These are phyloP conservation scores for Strix uralensis DNA, from an alignment of 2,113 vertebrate species.

Conservation along the genomic window DNA sequence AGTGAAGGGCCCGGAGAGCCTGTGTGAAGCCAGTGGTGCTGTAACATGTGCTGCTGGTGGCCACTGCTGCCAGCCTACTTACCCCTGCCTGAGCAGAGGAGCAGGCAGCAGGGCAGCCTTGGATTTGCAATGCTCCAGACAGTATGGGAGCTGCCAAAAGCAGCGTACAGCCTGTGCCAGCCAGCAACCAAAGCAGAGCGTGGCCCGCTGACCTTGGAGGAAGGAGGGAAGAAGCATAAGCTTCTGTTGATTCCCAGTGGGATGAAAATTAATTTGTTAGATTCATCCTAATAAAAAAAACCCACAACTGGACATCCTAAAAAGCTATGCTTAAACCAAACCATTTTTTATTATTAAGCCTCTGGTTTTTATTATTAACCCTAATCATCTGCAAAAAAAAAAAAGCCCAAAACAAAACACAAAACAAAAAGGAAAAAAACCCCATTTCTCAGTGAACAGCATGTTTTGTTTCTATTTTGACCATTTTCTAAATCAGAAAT, in stretches of 20 bases:
- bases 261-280: background rate
- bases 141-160: background rate
- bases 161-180: background rate
- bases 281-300: background rate
- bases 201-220: background rate
- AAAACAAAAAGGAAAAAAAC: background rate
- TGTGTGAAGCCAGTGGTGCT: rapidly evolving
- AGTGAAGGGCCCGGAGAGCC: background rate
- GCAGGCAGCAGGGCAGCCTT: background rate
- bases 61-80: background rate
- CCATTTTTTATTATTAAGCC: background rate
- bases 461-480: background rate
- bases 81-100: background rate
- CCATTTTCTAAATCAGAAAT: background rate
- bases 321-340: background rate
- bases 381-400: background rate
- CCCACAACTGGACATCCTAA: background rate
- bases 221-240: background rate
- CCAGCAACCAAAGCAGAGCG: background rate
- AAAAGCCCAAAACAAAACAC: background rate
- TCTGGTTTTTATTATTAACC: background rate
- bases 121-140: background rate
- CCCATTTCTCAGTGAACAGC: background rate
- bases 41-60: rapidly evolving
- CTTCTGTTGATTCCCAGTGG: background rate